Conservation (phyloP, 2,113 vertebrate genomes). For the Pseudopipra pipra region DNA sequence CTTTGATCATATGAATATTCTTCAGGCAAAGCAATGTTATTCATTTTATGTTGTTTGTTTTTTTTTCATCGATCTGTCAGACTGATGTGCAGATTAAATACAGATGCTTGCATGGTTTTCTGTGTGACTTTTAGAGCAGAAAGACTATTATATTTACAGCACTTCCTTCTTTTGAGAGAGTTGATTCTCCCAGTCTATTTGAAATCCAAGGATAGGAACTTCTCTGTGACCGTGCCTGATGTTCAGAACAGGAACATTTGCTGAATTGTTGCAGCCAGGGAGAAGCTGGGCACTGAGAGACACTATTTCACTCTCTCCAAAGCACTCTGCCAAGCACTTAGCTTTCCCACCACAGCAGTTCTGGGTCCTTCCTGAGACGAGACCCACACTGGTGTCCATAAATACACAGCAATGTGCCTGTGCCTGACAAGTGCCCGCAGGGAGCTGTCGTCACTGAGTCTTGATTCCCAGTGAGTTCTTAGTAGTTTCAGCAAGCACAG, state of each 20-base stretch:
- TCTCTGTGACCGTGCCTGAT: background rate
- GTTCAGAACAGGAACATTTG: background rate
- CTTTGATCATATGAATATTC: conserved; percentile 56
- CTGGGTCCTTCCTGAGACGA: background rate
- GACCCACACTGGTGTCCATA: background rate
- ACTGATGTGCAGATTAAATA: conserved; percentile 52
- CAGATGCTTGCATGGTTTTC: conserved; percentile 52
- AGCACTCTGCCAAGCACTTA: background rate
- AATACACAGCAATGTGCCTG: conserved; percentile 12
- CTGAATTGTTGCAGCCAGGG: background rate
- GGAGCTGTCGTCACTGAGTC: background rate
- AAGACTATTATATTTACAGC: conserved; percentile 14
- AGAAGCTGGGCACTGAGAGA: background rate
- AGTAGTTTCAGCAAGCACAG: background rate
- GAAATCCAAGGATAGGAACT: background rate
- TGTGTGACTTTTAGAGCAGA: conserved; percentile 31
- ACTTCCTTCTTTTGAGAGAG: conserved; percentile 17
- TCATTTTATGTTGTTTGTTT: background rate
- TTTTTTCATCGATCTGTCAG: conserved; percentile 39
- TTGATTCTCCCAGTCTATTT: background rate
- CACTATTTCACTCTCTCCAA: background rate
- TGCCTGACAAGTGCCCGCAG: background rate
- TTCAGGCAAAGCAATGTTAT: conserved; percentile 41
- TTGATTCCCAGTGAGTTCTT: background rate
- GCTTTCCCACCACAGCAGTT: background rate